Base-by-base conservation (phyloP, 2,888 invertebrate species). In the Melanostoma mellinum region DNA sequence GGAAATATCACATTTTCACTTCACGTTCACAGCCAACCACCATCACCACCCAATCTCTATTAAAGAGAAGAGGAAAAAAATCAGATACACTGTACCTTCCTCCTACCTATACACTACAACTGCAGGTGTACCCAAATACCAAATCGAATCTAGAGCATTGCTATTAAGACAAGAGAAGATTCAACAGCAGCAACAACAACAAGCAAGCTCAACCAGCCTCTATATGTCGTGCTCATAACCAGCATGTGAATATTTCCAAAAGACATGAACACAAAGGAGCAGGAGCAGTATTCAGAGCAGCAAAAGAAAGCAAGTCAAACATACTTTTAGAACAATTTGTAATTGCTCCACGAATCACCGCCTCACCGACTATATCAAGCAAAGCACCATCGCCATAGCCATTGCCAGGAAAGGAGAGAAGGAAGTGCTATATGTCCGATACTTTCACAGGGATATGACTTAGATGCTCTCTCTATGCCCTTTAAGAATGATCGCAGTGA, bases 271-370 rank as follows among this genome's bases (percentile, higher is more conserved):
- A 71, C 42, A 80, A 74, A 71, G 61, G 10, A 55, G 10, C 72
- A 46, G 30, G n/a, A 61, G 42, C 46, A 72, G 46, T 42, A 65
- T 63, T 63, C 38, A 63, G 63, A 63, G 30, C 55, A 63, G 58
- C 63, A 58, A 56, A 68, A 73, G 67, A 77, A 77, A 61, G 68
- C 67, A 77, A 82, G 77, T 68, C 72, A 58, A 82, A 78, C 56
- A 78, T 73, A 58, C 63, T 73, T 68, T 77, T 56, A 52, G 68
- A 82, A 78, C 73, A 78, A 73, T 82, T 82, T 82, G 77, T 82
- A 82, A 82, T 82, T 78, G 82, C 73, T 73, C 56, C 73, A 50
- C 76, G 53, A 77, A 68, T 52, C 61, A 67, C 72, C 55, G 50
- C 63, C 63, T 69, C 61, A 55, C 69, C 69, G 63, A 60, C 48